Conservation (phyloP, 2,888 invertebrate species). For the Orthosia cruda region DNA sequence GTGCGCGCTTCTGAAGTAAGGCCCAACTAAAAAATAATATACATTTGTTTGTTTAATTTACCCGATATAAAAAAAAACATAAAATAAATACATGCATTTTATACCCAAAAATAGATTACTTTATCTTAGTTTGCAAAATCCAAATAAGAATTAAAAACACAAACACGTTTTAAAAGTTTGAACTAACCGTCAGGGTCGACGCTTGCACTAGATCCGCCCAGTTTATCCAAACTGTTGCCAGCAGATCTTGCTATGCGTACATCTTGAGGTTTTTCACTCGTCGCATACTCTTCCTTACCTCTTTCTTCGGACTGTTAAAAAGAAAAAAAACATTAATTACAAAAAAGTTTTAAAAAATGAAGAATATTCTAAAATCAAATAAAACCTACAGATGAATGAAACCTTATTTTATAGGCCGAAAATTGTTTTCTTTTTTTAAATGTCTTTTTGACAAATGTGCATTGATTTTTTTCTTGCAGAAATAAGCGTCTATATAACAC, state of each 20-base stretch:
- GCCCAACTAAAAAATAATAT: background rate
- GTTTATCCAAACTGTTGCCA: slow-evolving; percentile 93
- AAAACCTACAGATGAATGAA: background rate
- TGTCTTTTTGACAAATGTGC: background rate
- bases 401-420: background rate
- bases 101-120: background rate
- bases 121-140: background rate
- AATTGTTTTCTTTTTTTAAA: background rate
- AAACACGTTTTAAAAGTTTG: background rate
- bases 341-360: background rate
- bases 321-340: background rate
- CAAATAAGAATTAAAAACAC: background rate
- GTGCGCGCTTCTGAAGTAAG: background rate
- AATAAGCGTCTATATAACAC: background rate
- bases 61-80: too few relatives aligned
- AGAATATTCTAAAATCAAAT: background rate
- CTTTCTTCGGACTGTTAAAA: slow-evolving; percentile 93
- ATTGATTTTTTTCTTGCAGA: background rate
- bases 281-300: slow-evolving; percentile 93
- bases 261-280: slow-evolving; percentile 88
- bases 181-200: slow-evolving; percentile 91
- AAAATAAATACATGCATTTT: background rate
- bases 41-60: too few relatives aligned
- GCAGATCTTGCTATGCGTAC: slow-evolving; percentile 93
- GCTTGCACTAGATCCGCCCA: slow-evolving; percentile 94